Evolutionary conservation across 2,888 invertebrate genomes (phyloP).

Genomic region (Myopa tessellatipennis): DNA sequence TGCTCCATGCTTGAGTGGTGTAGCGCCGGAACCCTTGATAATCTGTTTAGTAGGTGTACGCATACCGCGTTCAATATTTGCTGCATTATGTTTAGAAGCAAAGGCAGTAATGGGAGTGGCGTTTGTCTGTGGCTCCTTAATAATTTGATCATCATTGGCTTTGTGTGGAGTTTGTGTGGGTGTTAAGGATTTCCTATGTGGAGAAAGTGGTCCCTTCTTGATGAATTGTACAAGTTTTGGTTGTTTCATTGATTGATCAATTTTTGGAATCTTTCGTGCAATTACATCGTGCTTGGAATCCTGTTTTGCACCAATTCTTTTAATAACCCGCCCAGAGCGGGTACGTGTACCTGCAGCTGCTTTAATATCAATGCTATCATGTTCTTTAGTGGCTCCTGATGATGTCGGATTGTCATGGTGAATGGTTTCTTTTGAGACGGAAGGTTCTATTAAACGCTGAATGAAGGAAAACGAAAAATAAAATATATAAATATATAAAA

Average conservation of each 20-base stretch:
- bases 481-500: too few relatives aligned
- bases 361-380: slow-evolving; percentile 55
- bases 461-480: neutral
- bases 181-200: slow-evolving; percentile 58
- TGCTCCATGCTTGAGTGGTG: slow-evolving; percentile 58
- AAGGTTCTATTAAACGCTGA: slow-evolving; percentile 46
- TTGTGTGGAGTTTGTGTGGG: slow-evolving; percentile 43
- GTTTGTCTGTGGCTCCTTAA: neutral
- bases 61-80: slow-evolving; percentile 60
- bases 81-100: slow-evolving; percentile 56
- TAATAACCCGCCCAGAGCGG: slow-evolving; percentile 60
- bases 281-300: slow-evolving; percentile 46
- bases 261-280: slow-evolving; percentile 55
- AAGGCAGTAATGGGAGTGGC: slow-evolving; percentile 46
- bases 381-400: slow-evolving; percentile 24
- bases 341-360: slow-evolving; percentile 53
- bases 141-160: slow-evolving; percentile 53
- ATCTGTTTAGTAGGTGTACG: slow-evolving; percentile 65
- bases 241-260: slow-evolving; percentile 58
- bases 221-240: slow-evolving; percentile 65
- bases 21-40: slow-evolving; percentile 65
- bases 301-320: slow-evolving; percentile 56
- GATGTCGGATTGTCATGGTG: slow-evolving; percentile 38
- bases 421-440: slow-evolving; percentile 29
- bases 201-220: slow-evolving; percentile 65